Evolutionary conservation across 2,888 invertebrate genomes (phyloP).

Genomic region (Phyllotreta striolata): DNA sequence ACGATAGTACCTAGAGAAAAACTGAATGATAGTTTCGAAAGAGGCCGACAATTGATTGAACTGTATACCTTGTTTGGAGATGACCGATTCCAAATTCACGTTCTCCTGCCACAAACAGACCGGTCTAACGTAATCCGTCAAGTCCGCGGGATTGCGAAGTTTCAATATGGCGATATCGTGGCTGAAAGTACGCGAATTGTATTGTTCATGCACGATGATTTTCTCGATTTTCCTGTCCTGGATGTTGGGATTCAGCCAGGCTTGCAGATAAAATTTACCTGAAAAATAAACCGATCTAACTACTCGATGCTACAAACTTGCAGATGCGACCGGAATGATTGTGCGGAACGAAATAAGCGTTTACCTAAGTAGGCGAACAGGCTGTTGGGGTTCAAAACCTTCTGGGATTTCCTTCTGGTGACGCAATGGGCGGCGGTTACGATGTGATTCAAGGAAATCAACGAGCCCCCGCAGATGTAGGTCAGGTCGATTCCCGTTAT

Average conservation of each 20-base stretch:
- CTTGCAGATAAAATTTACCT: conserved; percentile 55
- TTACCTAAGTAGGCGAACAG: conserved; percentile 54
- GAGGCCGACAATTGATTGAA: no score
- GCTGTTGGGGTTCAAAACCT: conserved; percentile 48
- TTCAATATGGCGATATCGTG: conserved; percentile 57
- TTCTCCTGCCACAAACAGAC: conserved; percentile 56
- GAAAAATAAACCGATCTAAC: no score
- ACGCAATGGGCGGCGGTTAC: conserved; percentile 59
- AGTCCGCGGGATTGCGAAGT: conserved; percentile 48
- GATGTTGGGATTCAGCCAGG: conserved; percentile 56
- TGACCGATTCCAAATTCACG: conserved; percentile 44
- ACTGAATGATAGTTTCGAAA: not conserved
- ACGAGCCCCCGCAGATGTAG: conserved; percentile 57
- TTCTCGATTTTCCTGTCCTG: conserved; percentile 55
- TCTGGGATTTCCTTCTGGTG: conserved; percentile 49
- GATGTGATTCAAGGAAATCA: conserved; percentile 52
- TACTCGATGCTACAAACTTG: no score
- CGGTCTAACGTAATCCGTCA: conserved; percentile 57
- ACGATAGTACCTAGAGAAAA: conserved; percentile 53
- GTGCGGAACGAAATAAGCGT: no score
- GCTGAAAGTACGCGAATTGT: conserved; percentile 51
- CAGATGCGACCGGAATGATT: no score
- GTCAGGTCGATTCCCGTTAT: conserved; percentile 51
- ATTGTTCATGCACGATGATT: conserved; percentile 54
- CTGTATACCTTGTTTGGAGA: conserved; percentile 48